Base-by-base conservation (phyloP, 2,888 invertebrate genomes). In the Magallana nippona region DNA sequence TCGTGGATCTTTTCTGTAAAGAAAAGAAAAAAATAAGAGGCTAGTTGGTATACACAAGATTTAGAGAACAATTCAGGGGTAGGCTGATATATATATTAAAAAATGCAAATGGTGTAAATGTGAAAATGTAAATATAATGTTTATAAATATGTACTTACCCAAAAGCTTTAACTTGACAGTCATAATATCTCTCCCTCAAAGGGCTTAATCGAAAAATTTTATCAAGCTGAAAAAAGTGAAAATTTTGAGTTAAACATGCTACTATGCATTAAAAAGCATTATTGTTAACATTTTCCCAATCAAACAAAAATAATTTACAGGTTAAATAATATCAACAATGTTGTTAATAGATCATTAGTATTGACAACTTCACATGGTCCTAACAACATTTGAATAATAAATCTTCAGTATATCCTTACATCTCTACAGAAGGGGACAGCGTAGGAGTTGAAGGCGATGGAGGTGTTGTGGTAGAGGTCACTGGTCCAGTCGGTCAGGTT, bases 371-470 rank as follows among this genome's bases (percentile, higher is more conserved):
- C 44, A 5, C 3, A 44, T 44, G 44, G 44, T 44, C 44, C 5
- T 8, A 44, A 44, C 0, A 8, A 44, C 44, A 44, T 44, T 44
- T 44, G 44, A 44, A 44, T 44, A 8, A 44, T 44, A 44, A 44
- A 44, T 8, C 44, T 44, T 44, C 44, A 8, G 5, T 5, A 44
- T 8, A 44, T 71, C 86, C 89, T 85, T 87, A 90, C 89, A 85
- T 89, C 88, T 32, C 81, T 83, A 83, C 89, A 90, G 84, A 90
- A 90, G 0, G 89, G 88, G 57, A 83, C 83, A 2, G 89, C 88
- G 13, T 88, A 88, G 10, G 82, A 63, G n/a, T 87, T 81, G 81
- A 89, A 90, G 2, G 85, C 80, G 13, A 79, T 83, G 1, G 89
- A 88, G 1, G 82, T 84, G 63, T 83, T 88, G 82, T 87, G 83